Conservation (phyloP, 2,888 invertebrate genomes). For the Rhorus exstirpatorius region DNA sequence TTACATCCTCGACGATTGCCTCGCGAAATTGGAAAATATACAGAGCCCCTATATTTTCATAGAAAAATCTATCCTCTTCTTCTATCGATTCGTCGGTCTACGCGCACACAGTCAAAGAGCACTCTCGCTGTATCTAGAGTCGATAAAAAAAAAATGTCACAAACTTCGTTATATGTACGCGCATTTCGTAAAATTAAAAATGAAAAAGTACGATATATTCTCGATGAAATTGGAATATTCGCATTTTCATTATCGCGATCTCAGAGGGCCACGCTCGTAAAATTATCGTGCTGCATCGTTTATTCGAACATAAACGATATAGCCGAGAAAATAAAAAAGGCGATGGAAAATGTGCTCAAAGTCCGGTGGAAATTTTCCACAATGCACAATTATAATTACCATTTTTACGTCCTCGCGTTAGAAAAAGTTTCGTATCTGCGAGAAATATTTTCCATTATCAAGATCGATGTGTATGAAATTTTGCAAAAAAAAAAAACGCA, state of each 20-base stretch:
- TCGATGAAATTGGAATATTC: not conserved
- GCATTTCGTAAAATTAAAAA: not conserved
- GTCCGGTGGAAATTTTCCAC: too few relatives aligned
- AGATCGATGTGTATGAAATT: too few relatives aligned
- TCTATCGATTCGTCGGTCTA: not conserved
- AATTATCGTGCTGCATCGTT: too few relatives aligned
- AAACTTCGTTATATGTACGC: not conserved
- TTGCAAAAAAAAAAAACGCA: not conserved
- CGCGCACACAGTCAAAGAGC: not conserved
- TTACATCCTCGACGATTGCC: conserved; percentile 72
- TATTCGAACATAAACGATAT: too few relatives aligned
- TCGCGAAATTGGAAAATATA: conserved; percentile 67
- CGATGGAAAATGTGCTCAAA: too few relatives aligned
- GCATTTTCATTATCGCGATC: not conserved
- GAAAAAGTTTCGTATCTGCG: too few relatives aligned
- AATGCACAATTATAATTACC: too few relatives aligned
- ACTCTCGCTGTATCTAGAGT: not conserved
- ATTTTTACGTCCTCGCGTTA: too few relatives aligned
- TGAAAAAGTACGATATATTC: not conserved
- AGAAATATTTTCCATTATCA: too few relatives aligned
- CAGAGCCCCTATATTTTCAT: conserved; percentile 32
- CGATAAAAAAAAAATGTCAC: not conserved
- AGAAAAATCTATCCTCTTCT: conserved; percentile 9
- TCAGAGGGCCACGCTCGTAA: not conserved
- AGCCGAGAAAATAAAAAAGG: too few relatives aligned